Evolutionary conservation across 2,113 vertebrate genomes (phyloP).

Genomic region (Calidris pygmaea): DNA sequence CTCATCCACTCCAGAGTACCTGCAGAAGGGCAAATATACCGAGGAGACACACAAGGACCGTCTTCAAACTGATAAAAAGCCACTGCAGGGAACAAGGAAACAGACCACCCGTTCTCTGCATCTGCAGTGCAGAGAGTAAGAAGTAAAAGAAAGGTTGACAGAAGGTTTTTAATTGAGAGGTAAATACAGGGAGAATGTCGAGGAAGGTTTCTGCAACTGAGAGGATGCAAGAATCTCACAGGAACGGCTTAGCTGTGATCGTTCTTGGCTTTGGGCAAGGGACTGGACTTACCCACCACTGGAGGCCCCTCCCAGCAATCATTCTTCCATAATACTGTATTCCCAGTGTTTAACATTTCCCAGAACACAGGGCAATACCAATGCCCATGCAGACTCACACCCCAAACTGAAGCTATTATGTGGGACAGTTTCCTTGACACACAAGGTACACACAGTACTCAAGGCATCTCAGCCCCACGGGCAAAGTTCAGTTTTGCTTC

Average conservation of each 20-base stretch:
- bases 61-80: not conserved
- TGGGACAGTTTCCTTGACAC: not conserved
- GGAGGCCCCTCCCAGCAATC: not conserved
- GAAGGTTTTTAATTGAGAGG: not conserved
- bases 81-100: not conserved
- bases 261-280: not conserved
- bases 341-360: not conserved
- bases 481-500: not conserved
- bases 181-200: not conserved
- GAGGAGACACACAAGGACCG: not conserved
- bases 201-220: not conserved
- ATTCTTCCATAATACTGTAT: not conserved
- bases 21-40: not conserved
- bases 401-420: not conserved
- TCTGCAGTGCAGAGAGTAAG: not conserved
- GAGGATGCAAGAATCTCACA: not conserved
- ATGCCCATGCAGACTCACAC: not conserved
- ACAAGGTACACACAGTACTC: not conserved
- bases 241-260: not conserved
- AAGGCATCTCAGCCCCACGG: not conserved
- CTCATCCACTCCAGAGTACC: not conserved
- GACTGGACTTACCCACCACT: fast-evolving
- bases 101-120: not conserved
- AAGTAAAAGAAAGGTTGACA: not conserved
- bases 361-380: not conserved